phyloP scores from a whole-genome alignment of 2,797 vertebrate genomes.

The Sternarchorhynchus goeldii region DNA sequence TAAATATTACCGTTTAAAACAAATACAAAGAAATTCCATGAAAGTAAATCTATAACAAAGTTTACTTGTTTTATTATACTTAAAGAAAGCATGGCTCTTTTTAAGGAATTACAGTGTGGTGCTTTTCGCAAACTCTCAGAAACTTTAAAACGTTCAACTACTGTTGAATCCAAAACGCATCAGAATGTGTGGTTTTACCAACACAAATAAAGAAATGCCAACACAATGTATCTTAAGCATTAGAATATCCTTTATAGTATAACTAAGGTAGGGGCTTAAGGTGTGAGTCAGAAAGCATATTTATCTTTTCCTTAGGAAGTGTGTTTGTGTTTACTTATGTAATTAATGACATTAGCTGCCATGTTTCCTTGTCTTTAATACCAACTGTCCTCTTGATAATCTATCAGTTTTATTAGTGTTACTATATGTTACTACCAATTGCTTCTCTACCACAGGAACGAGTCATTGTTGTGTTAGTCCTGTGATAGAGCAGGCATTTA shows the following conservation, averaged over 20 bases:
- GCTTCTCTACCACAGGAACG: too few species aligned
- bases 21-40: background rate
- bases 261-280: background rate
- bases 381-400: too few species aligned
- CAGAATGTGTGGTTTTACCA: background rate
- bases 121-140: background rate
- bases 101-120: too few species aligned
- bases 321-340: too few species aligned
- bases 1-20: background rate
- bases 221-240: background rate
- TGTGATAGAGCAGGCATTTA: too few species aligned
- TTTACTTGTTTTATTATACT: constrained; percentile 5
- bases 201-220: background rate
- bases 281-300: background rate
- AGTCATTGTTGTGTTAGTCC: too few species aligned
- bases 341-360: too few species aligned
- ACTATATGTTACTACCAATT: too few species aligned
- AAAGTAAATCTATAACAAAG: constrained; percentile 9
- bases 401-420: too few species aligned
- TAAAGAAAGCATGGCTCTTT: background rate
- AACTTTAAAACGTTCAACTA: background rate
- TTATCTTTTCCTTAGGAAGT: background rate
- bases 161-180: background rate
- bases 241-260: background rate
- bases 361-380: too few species aligned